Evolutionary conservation across 2,797 vertebrate species (phyloP).

Genomic region (Somateria mollissima): DNA sequence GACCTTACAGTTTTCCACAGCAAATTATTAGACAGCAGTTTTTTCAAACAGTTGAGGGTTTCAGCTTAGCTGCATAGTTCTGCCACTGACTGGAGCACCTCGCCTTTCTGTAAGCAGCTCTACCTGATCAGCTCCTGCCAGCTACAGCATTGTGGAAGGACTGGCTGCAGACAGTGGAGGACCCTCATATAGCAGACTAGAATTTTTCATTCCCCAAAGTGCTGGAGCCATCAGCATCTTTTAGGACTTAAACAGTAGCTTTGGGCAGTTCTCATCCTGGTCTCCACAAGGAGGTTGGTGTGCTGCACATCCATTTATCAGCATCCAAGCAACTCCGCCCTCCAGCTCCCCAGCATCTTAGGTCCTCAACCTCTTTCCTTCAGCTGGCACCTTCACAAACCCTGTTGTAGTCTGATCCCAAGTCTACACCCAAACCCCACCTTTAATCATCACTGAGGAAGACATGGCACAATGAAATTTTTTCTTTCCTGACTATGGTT

Average conservation of each 20-base stretch:
- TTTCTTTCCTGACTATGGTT: neutral
- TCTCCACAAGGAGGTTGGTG: neutral
- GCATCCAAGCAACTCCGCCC: neutral
- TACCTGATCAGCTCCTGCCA: neutral
- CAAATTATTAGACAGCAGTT: neutral
- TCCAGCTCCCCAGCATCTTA: neutral
- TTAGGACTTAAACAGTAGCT: neutral
- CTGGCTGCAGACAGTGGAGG: neutral
- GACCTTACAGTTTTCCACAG: neutral
- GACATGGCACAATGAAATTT: neutral
- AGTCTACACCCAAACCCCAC: neutral
- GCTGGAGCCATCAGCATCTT: neutral
- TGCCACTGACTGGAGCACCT: neutral
- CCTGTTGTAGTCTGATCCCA: neutral
- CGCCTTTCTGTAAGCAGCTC: neutral
- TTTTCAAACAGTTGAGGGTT: neutral
- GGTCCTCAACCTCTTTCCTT: neutral
- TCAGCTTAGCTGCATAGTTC: neutral
- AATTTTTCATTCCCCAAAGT: neutral
- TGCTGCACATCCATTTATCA: neutral
- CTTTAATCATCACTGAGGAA: neutral
- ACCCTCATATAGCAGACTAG: neutral
- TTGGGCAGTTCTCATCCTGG: neutral
- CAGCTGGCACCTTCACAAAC: neutral
- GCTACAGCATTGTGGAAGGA: neutral